Evolutionary conservation across 2,888 invertebrate species (phyloP).

Genomic region (Patella depressa): DNA sequence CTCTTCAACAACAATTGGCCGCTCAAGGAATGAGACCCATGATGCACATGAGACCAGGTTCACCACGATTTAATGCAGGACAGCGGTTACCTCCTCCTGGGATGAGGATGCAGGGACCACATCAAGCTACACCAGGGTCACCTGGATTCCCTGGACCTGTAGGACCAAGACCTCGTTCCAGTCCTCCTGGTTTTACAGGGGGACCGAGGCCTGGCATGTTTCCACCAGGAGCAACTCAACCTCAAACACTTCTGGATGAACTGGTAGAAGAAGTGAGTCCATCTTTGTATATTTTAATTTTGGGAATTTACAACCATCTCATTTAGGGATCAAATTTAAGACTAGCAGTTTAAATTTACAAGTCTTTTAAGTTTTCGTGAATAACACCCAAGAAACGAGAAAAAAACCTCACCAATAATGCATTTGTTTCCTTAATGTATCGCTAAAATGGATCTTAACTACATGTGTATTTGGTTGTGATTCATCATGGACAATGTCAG

Average conservation of each 20-base stretch:
- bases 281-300: neutral
- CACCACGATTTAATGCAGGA: conserved; percentile 33
- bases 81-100: conserved; percentile 40
- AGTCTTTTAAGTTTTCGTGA: no score
- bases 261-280: conserved; percentile 38
- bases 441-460: no score
- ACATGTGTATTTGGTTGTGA: no score
- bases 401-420: no score
- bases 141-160: conserved; percentile 27
- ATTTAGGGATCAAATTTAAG: neutral
- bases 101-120: conserved; percentile 36
- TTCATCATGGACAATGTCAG: no score
- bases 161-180: conserved; percentile 14
- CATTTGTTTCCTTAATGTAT: no score
- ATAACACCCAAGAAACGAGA: no score
- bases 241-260: conserved; percentile 42
- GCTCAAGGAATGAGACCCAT: conserved; percentile 21
- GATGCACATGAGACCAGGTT: conserved; percentile 29
- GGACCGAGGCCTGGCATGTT: conserved; percentile 4
- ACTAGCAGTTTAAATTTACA: no score
- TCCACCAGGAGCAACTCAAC: conserved; percentile 23
- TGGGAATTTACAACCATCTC: neutral
- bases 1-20: conserved; percentile 35
- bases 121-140: conserved; percentile 21
- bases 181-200: neutral